Evolutionary conservation across 2,888 invertebrate species (phyloP).

Genomic region (Thyatira batis): DNA sequence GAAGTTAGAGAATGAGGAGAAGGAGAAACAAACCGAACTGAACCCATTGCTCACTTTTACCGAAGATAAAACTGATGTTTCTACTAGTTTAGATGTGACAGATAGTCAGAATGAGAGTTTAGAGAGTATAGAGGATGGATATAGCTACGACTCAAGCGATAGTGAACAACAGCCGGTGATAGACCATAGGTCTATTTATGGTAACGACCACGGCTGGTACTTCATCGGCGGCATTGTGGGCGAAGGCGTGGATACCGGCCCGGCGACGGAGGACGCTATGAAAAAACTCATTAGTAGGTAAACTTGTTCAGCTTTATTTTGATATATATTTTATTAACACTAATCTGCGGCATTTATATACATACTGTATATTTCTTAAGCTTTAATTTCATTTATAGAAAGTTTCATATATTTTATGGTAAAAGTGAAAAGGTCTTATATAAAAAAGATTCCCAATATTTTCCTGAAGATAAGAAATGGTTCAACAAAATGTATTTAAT

Average conservation of each 20-base stretch:
- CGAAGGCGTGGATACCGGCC: conserved; percentile 83
- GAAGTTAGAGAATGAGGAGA: conserved; percentile 73
- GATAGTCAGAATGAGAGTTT: conserved; percentile 52
- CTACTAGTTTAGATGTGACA: conserved; percentile 38
- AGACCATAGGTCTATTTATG: conserved; percentile 84
- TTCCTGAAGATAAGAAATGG: no score
- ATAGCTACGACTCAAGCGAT: conserved; percentile 72
- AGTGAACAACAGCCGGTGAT: conserved; percentile 83
- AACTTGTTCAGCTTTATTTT: conserved; percentile 69
- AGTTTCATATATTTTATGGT: no score
- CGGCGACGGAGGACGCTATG: conserved; percentile 87
- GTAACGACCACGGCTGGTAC: conserved; percentile 90
- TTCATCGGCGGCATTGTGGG: conserved; percentile 92
- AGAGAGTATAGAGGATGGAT: conserved; percentile 61
- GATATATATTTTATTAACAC: conserved; percentile 23
- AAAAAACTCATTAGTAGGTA: conserved; percentile 91
- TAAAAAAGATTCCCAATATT: no score
- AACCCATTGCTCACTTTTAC: conserved; percentile 69
- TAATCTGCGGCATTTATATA: background rate
- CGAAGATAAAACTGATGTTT: conserved; percentile 48
- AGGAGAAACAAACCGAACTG: conserved; percentile 68
- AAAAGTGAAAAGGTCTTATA: no score
- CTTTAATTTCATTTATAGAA: no score
- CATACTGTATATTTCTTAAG: no score
- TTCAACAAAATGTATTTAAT: background rate